Evolutionary conservation across 2,113 vertebrate genomes (phyloP).

Genomic region (Rhombomys opimus): DNA sequence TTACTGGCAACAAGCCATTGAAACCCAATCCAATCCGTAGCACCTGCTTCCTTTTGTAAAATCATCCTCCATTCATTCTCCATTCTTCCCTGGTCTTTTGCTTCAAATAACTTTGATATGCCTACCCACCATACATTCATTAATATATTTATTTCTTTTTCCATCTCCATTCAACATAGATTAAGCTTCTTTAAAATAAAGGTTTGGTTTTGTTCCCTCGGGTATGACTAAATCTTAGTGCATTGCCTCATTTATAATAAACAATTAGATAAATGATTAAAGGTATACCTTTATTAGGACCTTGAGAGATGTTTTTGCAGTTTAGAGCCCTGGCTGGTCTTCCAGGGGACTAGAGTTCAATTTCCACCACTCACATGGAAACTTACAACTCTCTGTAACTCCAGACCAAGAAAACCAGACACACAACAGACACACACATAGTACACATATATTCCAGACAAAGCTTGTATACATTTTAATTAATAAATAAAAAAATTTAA

Average conservation of each 20-base stretch:
- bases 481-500: background rate
- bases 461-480: background rate
- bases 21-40: background rate
- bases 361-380: background rate
- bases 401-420: background rate
- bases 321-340: background rate
- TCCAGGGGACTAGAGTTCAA: background rate
- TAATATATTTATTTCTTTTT: background rate
- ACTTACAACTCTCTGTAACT: background rate
- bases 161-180: background rate
- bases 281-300: background rate
- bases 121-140: background rate
- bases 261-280: background rate
- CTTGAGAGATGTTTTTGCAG: background rate
- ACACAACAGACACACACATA: background rate
- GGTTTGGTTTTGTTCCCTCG: background rate
- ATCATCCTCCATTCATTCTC: background rate
- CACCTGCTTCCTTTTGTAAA: background rate
- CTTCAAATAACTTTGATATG: background rate
- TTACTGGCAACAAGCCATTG: background rate
- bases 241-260: background rate
- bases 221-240: background rate
- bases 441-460: background rate
- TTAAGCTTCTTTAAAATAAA: constrained; percentile 40
- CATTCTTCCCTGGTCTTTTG: background rate